Evolutionary conservation across 2,888 invertebrate genomes (phyloP).

Genomic region (Rhagonycha lutea): DNA sequence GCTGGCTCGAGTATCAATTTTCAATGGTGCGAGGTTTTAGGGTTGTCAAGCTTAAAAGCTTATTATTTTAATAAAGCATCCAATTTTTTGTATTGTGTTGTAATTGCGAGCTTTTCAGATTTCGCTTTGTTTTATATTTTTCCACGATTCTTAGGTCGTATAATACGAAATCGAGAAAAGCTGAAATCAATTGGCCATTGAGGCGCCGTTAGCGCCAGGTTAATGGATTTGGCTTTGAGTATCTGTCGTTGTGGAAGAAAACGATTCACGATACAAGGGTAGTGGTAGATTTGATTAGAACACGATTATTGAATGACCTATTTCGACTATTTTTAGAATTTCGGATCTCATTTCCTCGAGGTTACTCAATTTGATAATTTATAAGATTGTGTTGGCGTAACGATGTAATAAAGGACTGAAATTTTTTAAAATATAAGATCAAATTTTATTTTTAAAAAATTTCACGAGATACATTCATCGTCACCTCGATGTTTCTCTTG

Average conservation of each 20-base stretch:
- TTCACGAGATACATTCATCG: not conserved
- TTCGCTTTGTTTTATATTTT: slow-evolving; percentile 13
- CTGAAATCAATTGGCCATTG: slow-evolving; percentile 24
- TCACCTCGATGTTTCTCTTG: not conserved
- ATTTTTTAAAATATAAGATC: not conserved
- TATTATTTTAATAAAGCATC: not conserved
- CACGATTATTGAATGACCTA: slow-evolving; percentile 16
- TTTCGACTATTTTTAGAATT: not conserved
- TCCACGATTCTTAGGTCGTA: not conserved
- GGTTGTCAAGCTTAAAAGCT: not conserved
- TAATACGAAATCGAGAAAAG: slow-evolving; percentile 15
- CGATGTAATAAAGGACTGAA: not conserved
- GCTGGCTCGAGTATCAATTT: slow-evolving; percentile 11
- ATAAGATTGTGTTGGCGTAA: not conserved
- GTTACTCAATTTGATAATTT: not conserved
- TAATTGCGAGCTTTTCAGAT: slow-evolving; percentile 1
- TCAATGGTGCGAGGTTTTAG: not conserved
- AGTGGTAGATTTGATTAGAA: slow-evolving; percentile 20
- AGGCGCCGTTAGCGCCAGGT: slow-evolving; percentile 17
- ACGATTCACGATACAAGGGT: slow-evolving; percentile 13
- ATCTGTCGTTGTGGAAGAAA: slow-evolving; percentile 20
- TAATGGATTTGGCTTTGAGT: slow-evolving; percentile 24
- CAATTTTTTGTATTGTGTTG: not conserved
- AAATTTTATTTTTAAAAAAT: not conserved
- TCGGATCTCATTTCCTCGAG: not conserved